A percentile compares a stretch with the other conserved stretches of the same genome.
Conservation (phyloP, 2,113 vertebrate species). For the Serilophus lunatus region DNA sequence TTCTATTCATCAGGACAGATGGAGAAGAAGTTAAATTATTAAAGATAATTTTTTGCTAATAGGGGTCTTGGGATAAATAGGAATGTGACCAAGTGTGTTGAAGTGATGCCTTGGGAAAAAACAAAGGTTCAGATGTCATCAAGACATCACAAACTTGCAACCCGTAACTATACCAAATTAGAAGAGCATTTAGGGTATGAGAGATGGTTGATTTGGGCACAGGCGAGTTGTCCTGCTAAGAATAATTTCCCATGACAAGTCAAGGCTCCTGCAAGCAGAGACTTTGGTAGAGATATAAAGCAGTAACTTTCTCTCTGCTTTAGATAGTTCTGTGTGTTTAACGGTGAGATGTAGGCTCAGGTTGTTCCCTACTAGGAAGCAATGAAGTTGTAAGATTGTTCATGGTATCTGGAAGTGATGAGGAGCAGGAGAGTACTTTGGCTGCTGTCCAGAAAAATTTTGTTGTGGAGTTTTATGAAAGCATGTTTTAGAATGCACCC, state of each 20-base stretch:
- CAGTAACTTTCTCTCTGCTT: background rate
- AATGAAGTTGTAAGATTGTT: background rate
- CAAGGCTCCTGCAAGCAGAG: background rate
- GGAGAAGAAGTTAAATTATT: background rate
- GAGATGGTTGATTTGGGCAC: background rate
- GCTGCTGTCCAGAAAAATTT: background rate
- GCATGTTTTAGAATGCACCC: background rate
- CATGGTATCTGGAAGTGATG: background rate
- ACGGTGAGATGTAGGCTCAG: background rate
- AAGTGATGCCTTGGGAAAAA: background rate
- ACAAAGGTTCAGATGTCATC: background rate
- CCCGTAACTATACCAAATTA: background rate
- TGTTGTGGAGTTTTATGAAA: background rate
- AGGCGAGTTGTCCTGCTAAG: background rate
- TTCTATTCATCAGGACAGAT: background rate
- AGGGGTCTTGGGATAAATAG: background rate
- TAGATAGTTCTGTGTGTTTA: background rate
- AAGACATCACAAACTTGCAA: background rate
- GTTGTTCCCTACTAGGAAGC: background rate
- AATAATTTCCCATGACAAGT: background rate
- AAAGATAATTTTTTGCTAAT: background rate
- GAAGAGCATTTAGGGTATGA: background rate
- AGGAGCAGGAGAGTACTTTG: background rate
- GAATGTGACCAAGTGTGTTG: background rate
- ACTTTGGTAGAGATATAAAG: background rate